Evolutionary conservation across 2,113 vertebrate species (phyloP), one percentile per base, ranked within the genome.

Genomic region (Rattus rattus): DNA sequence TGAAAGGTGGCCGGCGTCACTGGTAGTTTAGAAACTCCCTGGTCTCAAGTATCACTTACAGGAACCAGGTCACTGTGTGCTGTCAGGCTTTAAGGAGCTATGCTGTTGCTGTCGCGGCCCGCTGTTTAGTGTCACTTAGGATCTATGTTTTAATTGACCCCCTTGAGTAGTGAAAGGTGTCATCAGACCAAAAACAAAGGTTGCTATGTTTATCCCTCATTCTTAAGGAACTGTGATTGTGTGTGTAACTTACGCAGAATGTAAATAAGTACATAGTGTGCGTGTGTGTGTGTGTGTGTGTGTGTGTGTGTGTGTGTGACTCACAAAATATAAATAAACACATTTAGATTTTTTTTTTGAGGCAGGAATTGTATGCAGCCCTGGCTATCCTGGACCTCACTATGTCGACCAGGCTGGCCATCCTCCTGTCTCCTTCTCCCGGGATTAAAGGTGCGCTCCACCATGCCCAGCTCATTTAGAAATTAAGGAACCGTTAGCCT

Each of bases 121-220:
- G 86, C 90, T 96, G 59, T 75, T 96, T 86, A 61, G 65, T 72
- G 33, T 47, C 13, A 52, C 73, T 20, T 36, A 67, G 77, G 92
- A 67, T 77, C 72, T 95, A 72, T 49, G 30, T 33, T 92, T 90
- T 79, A 56, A 59, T 85, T 16, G 28, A 28, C 69, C 91, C 92
- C 52, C 70, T 75, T 67, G 39, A n/a, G n/a, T 88, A 59, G 91
- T 81, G 94, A 91, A 88, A 76, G 56, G 92, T 19, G 19, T 97
- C 85, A 67, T 33, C 76, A 70, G 65, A 76, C 36, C 63, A 2
- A 67, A 49, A 87, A 30, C 43, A 69, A 36, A 49, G 81, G 12
- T 36, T 69, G 43, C 2, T 28, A 33, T 67, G 63, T 49, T 73
- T 73, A 91, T n/a, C 24, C 24, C 12, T 67, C 52, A 36, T 43